phyloP scores from a whole-genome alignment of 2,797 vertebrate genomes.

The Hydrolagus colliei region DNA sequence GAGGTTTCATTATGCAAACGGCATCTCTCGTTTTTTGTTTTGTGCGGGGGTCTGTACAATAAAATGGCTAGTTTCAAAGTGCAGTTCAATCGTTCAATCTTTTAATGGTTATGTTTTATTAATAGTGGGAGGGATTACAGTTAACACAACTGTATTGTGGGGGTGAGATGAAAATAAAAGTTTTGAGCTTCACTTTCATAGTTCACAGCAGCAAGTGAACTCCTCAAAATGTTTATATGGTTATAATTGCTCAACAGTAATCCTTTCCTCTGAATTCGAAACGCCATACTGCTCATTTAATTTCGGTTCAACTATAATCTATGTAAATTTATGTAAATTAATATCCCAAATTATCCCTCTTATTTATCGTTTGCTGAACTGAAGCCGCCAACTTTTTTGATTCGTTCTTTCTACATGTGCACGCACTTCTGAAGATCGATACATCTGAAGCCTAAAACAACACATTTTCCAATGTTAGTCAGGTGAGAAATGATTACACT shows the following conservation, averaged over 20 bases:
- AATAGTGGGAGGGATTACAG: background rate
- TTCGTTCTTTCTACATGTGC: constrained; percentile 18
- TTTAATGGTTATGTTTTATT: background rate
- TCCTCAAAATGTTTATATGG: no score
- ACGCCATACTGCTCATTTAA: constrained; percentile 3
- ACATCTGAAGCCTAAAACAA: background rate
- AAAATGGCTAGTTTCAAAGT: no score
- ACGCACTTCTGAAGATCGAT: constrained; percentile 3
- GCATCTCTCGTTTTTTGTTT: no score
- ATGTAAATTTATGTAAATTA: constrained; percentile 27
- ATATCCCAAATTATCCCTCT: background rate
- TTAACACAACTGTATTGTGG: background rate
- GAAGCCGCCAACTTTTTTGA: constrained; percentile 14
- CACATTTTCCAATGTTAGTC: constrained; percentile 26
- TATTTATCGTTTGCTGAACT: constrained; percentile 4
- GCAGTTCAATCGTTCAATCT: no score
- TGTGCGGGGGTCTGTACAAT: no score
- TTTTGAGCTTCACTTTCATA: background rate
- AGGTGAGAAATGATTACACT: constrained; percentile 14
- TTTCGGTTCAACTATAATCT: background rate
- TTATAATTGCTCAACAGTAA: background rate
- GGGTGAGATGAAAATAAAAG: background rate
- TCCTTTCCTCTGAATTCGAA: background rate
- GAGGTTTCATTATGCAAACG: no score
- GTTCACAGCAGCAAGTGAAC: background rate